Base-by-base conservation (phyloP, 64 coral and sea anemone species). In the Stichodactyla mertensii region DNA sequence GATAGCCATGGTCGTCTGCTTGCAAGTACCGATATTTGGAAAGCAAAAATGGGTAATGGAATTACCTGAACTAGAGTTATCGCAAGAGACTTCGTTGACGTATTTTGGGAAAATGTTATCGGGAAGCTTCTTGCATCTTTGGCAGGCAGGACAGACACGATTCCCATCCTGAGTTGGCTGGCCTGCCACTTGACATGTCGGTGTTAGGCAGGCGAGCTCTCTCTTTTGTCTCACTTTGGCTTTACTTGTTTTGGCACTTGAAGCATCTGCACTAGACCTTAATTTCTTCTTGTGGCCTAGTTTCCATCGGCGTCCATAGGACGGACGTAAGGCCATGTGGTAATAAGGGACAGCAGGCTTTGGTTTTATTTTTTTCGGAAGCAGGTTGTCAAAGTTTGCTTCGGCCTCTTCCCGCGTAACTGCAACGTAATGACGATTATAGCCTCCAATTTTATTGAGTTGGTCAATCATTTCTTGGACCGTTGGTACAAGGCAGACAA, bases 401-500 rank as follows among this genome's bases (percentile, higher is more conserved):
- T 79, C 69, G 0, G 67, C 89, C 61, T 90, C 61, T 20, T 85
- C 89, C n/a, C 31, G 4, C 5, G 69, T 86, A 83, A 52, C 56
- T 16, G 89, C 89, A 7, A 86, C 83, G 16, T 90, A 90, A 61
- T 86, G 89, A 26, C 54, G 64, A 57, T 90, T 90, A 83, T 85
- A 90, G 16, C 89, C 89, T n/a, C 89, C 89, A 14, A 84, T 16
- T n/a, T 77, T 83, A 22, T 90, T 24, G 24, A 90, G 57, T 10
- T 85, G 52, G 10, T 90, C 58, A 57, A 86, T 2, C 13, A 90
- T 31, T 0, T 90, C 83, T 6, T 85, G 31, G 12, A 74, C 28
- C 2, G 82, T 64, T 5, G 89, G 89, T 15, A 90, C 89, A 67
- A 90, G 77, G 52, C 89, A 90, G 10, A 78, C 23, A 70, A 90